A percentile compares a stretch with the other conserved stretches of the same genome.
Evolutionary conservation across 2,888 invertebrate species (phyloP).

Genomic region (Agrochola circellaris): DNA sequence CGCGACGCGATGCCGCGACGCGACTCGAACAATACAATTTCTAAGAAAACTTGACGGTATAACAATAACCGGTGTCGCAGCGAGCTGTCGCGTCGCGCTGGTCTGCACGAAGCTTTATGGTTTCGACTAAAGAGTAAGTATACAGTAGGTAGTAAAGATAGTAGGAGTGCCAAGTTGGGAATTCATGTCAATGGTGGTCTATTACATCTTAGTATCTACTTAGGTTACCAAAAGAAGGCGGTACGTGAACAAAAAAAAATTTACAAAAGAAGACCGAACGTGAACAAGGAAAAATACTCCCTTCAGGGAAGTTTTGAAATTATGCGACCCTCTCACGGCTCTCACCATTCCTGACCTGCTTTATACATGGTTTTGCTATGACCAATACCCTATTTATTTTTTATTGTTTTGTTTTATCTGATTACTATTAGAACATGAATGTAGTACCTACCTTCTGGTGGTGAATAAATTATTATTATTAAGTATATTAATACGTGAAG

Average conservation of each 20-base stretch:
- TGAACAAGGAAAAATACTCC: neutral
- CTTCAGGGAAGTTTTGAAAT: neutral
- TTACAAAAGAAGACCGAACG: neutral
- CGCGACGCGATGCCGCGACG: no score
- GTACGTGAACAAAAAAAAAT: neutral
- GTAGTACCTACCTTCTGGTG: neutral
- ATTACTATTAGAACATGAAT: neutral
- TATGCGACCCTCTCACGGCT: neutral
- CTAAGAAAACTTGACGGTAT: no score
- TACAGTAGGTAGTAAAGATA: neutral
- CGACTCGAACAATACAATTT: no score
- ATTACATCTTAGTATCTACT: neutral
- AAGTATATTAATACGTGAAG: no score
- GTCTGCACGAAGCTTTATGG: no score
- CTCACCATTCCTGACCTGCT: neutral
- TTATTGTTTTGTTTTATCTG: no score
- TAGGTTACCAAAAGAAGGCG: neutral
- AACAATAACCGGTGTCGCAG: no score
- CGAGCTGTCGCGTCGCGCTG: no score
- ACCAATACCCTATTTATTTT: neutral
- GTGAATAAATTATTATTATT: neutral
- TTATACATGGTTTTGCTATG: neutral
- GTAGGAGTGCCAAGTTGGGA: neutral
- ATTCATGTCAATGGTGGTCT: neutral
- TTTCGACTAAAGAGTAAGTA: neutral